phyloP scores from a whole-genome alignment of 2,113 vertebrate genomes.

The Cavia aperea region DNA sequence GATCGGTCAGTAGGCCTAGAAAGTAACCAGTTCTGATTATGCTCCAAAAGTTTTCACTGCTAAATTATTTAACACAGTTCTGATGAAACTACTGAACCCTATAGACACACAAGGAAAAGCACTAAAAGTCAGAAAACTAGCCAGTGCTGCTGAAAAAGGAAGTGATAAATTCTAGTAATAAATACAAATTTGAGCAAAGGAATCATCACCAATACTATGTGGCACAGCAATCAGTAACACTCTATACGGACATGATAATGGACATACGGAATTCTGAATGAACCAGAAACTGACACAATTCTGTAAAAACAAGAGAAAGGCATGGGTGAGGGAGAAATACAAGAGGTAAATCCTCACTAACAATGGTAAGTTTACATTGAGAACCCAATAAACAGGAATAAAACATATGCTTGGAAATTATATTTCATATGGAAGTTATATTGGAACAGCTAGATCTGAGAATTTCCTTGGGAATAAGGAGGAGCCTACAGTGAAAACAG shows the following conservation, averaged over 20 bases:
- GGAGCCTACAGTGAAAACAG: not conserved
- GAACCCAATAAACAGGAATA: not conserved
- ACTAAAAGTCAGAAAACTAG: conserved; percentile 4
- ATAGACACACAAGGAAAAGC: not conserved
- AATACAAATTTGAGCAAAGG: not conserved
- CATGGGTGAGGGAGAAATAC: not conserved
- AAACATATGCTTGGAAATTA: conserved; percentile 15
- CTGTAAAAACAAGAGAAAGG: not conserved
- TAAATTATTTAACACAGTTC: not conserved
- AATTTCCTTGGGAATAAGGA: not conserved
- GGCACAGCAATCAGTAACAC: not conserved
- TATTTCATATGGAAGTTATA: not conserved
- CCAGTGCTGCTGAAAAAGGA: not conserved
- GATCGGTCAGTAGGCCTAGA: not conserved
- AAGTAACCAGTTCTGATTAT: not conserved
- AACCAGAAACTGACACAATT: not conserved
- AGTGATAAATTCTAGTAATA: not conserved
- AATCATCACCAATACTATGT: not conserved
- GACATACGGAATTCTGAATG: conserved; percentile 27
- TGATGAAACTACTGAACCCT: not conserved
- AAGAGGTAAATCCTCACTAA: not conserved
- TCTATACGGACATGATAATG: not conserved
- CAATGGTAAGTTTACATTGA: not conserved
- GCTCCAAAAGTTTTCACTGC: not conserved
- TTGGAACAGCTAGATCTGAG: not conserved